phyloP scores from a whole-genome alignment of 2,113 vertebrate species.

The Psettodes erumei region DNA sequence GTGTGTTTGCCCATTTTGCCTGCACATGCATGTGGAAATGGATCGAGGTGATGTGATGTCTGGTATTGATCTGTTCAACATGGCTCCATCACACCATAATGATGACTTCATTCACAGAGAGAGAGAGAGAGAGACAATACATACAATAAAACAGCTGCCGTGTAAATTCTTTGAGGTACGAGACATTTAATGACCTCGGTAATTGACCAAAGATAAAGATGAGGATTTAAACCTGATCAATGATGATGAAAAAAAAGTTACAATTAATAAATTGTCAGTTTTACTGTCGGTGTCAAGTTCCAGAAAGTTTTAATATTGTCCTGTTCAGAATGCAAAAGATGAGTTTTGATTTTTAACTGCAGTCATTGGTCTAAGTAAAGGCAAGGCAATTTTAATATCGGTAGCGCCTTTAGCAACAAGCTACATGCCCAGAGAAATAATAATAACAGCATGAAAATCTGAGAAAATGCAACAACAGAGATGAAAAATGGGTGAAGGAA shows the following conservation, averaged over 20 bases:
- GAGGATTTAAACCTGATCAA: slow-evolving; percentile 68
- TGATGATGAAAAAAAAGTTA: slow-evolving; percentile 40
- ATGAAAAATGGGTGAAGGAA: too few species aligned
- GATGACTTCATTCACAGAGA: slow-evolving; percentile 62
- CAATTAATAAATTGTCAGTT: slow-evolving; percentile 18
- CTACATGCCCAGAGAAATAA: background rate
- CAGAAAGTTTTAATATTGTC: slow-evolving; percentile 4
- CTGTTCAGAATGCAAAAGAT: background rate
- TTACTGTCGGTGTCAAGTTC: slow-evolving; percentile 13
- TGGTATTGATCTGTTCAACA: slow-evolving; percentile 78
- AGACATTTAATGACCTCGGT: slow-evolving; percentile 46
- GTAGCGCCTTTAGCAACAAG: background rate
- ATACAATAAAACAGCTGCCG: slow-evolving; percentile 14
- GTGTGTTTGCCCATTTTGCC: slow-evolving; percentile 21
- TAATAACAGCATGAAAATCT: background rate
- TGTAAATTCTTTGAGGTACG: slow-evolving; percentile 32
- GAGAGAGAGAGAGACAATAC: background rate
- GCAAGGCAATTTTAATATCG: background rate
- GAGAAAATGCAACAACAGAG: background rate
- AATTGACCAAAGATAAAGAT: slow-evolving; percentile 52
- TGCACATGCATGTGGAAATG: slow-evolving; percentile 57
- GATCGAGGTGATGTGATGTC: slow-evolving; percentile 76
- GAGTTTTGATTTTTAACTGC: background rate
- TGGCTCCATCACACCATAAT: slow-evolving; percentile 72
- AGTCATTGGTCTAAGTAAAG: background rate